These are phyloP conservation scores for Amblyjoppa fuscipennis DNA, from an alignment of 2,888 invertebrate genomes.

Conservation along the genomic window DNA sequence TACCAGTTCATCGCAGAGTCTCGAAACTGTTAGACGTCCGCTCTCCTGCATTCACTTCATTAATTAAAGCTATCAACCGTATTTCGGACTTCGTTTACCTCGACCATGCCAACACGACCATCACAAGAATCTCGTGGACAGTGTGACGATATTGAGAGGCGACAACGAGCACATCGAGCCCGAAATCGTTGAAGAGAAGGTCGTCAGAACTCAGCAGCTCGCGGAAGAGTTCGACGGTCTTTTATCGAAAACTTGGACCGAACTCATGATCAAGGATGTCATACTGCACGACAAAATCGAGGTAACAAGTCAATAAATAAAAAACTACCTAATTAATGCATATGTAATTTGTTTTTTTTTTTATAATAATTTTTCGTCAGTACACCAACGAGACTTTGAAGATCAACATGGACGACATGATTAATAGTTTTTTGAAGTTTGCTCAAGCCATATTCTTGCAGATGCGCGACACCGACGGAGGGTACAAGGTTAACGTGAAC, in stretches of 20 bases:
- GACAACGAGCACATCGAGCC: constrained; percentile 7
- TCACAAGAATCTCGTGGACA: constrained; percentile 71
- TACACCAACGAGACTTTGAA: constrained; percentile 91
- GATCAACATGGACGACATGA: constrained; percentile 90
- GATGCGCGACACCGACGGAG: constrained; percentile 88
- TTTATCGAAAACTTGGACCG: constrained; percentile 86
- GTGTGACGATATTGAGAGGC: constrained; percentile 4
- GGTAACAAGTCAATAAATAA: constrained; percentile 82
- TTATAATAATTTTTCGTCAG: constrained; percentile 83
- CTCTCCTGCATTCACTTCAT: no score
- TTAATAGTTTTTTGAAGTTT: constrained; percentile 89
- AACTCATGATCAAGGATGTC: constrained; percentile 89
- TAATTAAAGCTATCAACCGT: no score
- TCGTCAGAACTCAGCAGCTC: constrained; percentile 71
- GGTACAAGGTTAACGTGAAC: constrained; percentile 82
- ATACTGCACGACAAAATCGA: constrained; percentile 91
- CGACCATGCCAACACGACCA: no score
- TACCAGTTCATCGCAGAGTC: no score
- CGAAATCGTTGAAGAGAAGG: constrained; percentile 70
- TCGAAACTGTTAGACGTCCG: no score
- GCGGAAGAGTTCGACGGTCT: constrained; percentile 76
- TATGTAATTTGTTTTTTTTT: background rate
- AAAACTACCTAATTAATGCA: background rate
- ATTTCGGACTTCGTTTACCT: no score
- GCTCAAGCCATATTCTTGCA: constrained; percentile 86